phyloP scores from a whole-genome alignment of 1,140 invertebrate genomes.

The Halotydeus destructor region DNA sequence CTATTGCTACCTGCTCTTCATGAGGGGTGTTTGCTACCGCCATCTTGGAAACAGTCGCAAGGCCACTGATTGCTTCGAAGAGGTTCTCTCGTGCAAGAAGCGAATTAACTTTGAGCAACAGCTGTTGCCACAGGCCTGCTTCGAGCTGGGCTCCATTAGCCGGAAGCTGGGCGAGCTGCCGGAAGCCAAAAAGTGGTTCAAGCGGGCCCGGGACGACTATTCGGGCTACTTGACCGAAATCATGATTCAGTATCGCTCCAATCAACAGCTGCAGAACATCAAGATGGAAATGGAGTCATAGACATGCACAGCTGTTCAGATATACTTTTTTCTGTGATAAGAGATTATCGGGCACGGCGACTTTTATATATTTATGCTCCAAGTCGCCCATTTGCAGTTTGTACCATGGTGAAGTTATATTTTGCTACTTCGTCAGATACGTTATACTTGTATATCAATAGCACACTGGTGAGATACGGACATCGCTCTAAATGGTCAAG shows the following conservation, averaged over 20 bases:
- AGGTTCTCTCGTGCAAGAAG: slow-evolving; percentile 7
- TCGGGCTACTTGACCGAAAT: slow-evolving; percentile 16
- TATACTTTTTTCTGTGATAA: too few relatives aligned
- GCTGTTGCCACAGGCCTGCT: slow-evolving; percentile 2
- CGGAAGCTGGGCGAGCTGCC: slow-evolving; percentile 19
- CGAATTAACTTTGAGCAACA: slow-evolving; percentile 1
- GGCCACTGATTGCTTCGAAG: slow-evolving; percentile 2
- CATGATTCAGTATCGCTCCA: slow-evolving; percentile 10
- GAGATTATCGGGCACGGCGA: too few relatives aligned
- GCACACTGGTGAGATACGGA: too few relatives aligned
- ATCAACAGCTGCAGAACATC: neutral
- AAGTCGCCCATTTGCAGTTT: too few relatives aligned
- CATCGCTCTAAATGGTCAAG: too few relatives aligned
- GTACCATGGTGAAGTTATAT: too few relatives aligned
- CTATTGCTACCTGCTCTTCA: slow-evolving; percentile 4
- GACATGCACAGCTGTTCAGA: too few relatives aligned
- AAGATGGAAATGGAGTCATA: too few relatives aligned
- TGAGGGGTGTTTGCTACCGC: slow-evolving; percentile 3
- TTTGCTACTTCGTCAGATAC: too few relatives aligned
- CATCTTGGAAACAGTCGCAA: neutral
- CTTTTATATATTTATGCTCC: too few relatives aligned
- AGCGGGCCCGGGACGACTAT: slow-evolving; percentile 43
- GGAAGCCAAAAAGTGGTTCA: slow-evolving; percentile 46
- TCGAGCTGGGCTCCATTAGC: slow-evolving; percentile 4
- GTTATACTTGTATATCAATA: too few relatives aligned